phyloP scores from a whole-genome alignment of 1,140 invertebrate species.

The Drosophila arizonae region DNA sequence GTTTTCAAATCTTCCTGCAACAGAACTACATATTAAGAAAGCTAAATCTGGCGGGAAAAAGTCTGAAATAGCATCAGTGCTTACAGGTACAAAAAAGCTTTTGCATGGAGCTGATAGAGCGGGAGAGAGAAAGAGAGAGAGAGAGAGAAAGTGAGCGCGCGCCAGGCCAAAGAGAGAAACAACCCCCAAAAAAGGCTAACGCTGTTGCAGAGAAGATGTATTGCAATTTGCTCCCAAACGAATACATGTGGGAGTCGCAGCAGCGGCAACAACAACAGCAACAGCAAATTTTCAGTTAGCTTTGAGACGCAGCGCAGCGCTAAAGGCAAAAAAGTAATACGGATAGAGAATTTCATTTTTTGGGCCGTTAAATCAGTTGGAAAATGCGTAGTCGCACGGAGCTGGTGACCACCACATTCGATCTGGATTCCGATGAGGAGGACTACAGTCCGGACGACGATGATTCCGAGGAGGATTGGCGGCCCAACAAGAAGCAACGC shows the following conservation, averaged over 20 bases:
- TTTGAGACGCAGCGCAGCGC: slow-evolving; percentile 2
- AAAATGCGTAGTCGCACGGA: slow-evolving; percentile 82
- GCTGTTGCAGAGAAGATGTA: slow-evolving; percentile 35
- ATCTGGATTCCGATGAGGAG: slow-evolving; percentile 76
- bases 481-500: slow-evolving; percentile 67
- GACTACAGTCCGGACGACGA: slow-evolving; percentile 78
- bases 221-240: slow-evolving; percentile 29
- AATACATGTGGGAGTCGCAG: slow-evolving; percentile 48
- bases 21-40: too few species aligned
- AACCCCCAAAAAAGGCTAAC: slow-evolving; percentile 45
- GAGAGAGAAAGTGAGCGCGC: slow-evolving; percentile 4
- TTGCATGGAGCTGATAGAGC: too few species aligned
- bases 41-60: too few species aligned
- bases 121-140: slow-evolving; percentile 8
- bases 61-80: too few species aligned
- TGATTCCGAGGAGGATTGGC: slow-evolving; percentile 82
- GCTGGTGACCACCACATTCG: slow-evolving; percentile 80
- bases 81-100: too few species aligned
- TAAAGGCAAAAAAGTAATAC: slow-evolving; percentile 1
- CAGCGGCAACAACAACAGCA: slow-evolving; percentile 29
- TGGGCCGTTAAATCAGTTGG: slow-evolving; percentile 15
- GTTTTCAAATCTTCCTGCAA: too few species aligned
- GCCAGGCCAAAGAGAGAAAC: slow-evolving; percentile 19
- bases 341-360: slow-evolving; percentile 20
- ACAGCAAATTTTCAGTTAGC: slow-evolving; percentile 60